Percentiles rank a stretch among this genome's conserved stretches.
phyloP scores from a whole-genome alignment of 2,888 invertebrate genomes.

The Leucophenga maculata region DNA sequence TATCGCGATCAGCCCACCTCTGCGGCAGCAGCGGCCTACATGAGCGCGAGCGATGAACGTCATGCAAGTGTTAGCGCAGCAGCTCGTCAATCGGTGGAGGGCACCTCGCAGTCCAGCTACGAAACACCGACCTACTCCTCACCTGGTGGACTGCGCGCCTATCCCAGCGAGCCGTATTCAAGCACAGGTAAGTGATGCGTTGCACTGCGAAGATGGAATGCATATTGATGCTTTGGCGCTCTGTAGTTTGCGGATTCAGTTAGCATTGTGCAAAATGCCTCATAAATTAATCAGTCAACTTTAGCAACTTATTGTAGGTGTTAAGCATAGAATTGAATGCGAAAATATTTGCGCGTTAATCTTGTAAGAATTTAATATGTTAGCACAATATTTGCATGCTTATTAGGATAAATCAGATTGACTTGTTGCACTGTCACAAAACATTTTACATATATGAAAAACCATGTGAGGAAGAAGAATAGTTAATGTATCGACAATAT shows the following conservation, averaged over 20 bases:
- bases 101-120: constrained; percentile 72
- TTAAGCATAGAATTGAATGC: constrained; percentile 6
- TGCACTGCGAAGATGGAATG: not conserved
- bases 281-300: constrained; percentile 40
- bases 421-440: too few species aligned
- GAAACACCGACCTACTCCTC: constrained; percentile 72
- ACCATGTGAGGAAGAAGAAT: too few species aligned
- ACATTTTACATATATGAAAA: too few species aligned
- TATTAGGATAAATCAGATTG: too few species aligned
- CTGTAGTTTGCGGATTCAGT: constrained; percentile 53
- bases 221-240: not conserved
- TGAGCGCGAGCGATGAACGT: constrained; percentile 71
- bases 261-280: constrained; percentile 54
- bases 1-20: constrained; percentile 71
- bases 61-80: constrained; percentile 68
- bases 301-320: not conserved
- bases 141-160: constrained; percentile 70
- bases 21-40: constrained; percentile 68
- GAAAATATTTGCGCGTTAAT: not conserved
- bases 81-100: constrained; percentile 72
- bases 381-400: too few species aligned
- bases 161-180: constrained; percentile 71
- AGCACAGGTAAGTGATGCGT: constrained; percentile 67
- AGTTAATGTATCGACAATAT: too few species aligned
- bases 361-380: not conserved